These are phyloP conservation scores for Mallateleia sp. DNA, from an alignment of 2,888 invertebrate genomes.

Conservation along the genomic window DNA sequence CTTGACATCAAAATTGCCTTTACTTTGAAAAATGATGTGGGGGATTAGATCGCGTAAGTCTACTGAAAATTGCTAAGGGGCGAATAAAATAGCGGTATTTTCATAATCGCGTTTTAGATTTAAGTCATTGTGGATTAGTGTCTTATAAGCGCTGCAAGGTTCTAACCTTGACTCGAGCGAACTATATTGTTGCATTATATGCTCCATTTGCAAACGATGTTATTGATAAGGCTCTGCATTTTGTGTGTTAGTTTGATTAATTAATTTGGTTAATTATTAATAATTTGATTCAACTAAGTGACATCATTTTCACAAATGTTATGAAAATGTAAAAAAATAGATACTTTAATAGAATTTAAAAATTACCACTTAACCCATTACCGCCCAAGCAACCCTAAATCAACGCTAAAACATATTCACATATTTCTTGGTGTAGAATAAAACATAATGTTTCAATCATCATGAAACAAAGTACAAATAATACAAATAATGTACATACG, in stretches of 20 bases:
- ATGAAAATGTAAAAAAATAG: no score
- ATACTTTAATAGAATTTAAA: no score
- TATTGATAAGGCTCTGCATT: constrained; percentile 69
- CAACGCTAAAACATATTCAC: no score
- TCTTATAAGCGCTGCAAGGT: constrained; percentile 77
- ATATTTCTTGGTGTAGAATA: no score
- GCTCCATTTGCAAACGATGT: constrained; percentile 81
- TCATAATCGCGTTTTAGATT: constrained; percentile 69
- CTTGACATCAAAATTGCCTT: constrained; percentile 52
- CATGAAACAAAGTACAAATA: no score
- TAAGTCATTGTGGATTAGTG: constrained; percentile 73
- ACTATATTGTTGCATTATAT: constrained; percentile 75
- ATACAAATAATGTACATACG: no score
- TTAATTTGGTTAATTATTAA: background rate
- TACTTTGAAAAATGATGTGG: background rate
- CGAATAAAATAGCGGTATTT: constrained; percentile 49
- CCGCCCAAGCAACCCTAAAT: no score
- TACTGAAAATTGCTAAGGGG: background rate
- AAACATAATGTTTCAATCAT: no score
- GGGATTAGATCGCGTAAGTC: no score
- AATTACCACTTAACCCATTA: no score
- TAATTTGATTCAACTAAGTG: no score
- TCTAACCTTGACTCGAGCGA: constrained; percentile 79
- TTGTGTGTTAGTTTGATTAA: constrained; percentile 46
- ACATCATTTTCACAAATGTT: no score